A percentile compares a stretch with the other conserved stretches of the same genome.
phyloP scores from a whole-genome alignment of 2,113 vertebrate genomes.

The Triplophysa rosa region DNA sequence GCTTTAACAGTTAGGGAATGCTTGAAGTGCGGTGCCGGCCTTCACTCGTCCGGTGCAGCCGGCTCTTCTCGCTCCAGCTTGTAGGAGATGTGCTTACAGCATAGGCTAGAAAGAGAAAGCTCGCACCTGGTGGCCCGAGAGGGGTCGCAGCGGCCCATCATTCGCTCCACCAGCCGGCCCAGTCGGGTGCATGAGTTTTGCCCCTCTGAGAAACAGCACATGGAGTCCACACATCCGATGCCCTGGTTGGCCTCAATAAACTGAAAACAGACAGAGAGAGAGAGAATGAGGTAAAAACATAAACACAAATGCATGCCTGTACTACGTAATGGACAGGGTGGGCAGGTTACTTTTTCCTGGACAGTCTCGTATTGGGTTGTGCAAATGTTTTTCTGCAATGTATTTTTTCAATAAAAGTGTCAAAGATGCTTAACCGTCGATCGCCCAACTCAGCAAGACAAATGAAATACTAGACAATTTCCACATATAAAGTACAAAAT shows the following conservation, averaged over 20 bases:
- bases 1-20: background rate
- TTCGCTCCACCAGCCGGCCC: conserved; percentile 88
- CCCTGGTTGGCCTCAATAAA: conserved; percentile 80
- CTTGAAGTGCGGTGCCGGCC: background rate
- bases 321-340: background rate
- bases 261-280: conserved; percentile 65
- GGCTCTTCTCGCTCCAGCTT: conserved; percentile 75
- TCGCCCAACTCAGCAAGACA: no score
- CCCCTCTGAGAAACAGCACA: conserved; percentile 94
- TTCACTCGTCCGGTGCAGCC: conserved; percentile 66
- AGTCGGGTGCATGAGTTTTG: conserved; percentile 85
- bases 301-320: background rate
- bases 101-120: conserved; percentile 79
- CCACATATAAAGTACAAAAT: no score
- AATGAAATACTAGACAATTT: background rate
- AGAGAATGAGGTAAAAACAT: conserved; percentile 11
- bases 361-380: background rate
- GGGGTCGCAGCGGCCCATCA: conserved; percentile 82
- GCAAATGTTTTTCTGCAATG: no score
- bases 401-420: no score
- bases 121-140: conserved; percentile 83
- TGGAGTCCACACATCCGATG: conserved; percentile 96
- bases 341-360: background rate
- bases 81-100: conserved; percentile 78
- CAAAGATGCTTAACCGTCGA: no score